These are phyloP conservation scores for Microvelia longipes DNA, from an alignment of 1,140 invertebrate species.

Conservation along the genomic window DNA sequence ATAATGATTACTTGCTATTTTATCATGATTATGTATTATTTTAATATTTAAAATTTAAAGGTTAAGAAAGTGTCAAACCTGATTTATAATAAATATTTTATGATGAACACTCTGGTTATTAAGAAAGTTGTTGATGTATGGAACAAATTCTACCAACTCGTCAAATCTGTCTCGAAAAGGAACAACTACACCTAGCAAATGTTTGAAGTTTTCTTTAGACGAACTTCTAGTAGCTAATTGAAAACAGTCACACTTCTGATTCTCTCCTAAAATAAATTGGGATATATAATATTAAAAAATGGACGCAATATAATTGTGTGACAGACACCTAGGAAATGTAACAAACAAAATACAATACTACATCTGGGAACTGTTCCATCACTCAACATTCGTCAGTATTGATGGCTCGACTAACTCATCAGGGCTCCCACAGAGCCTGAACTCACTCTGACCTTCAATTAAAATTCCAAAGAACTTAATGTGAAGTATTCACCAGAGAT, in stretches of 20 bases:
- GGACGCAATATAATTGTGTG: neutral
- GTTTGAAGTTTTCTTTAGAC: slow-evolving; percentile 16
- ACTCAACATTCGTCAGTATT: no score
- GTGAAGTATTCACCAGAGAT: no score
- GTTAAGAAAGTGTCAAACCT: no score
- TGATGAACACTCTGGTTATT: slow-evolving; percentile 63
- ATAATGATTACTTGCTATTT: no score
- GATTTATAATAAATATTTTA: slow-evolving; percentile 86
- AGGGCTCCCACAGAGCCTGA: no score
- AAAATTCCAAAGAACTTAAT: no score
- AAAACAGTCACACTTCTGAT: neutral
- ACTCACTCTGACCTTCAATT: no score
- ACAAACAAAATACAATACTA: neutral
- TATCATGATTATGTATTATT: no score
- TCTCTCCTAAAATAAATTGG: neutral
- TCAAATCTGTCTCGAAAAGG: slow-evolving; percentile 91
- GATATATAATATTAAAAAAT: neutral
- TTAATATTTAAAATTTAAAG: no score
- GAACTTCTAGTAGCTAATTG: neutral
- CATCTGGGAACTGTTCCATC: no score
- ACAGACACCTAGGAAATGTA: neutral
- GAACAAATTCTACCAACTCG: slow-evolving; percentile 80
- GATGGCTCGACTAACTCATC: no score
- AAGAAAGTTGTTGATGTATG: slow-evolving; percentile 77
- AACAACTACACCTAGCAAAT: slow-evolving; percentile 65